Conservation (phyloP, 64 coral and sea anemone species). For the Anthopleura sola region DNA sequence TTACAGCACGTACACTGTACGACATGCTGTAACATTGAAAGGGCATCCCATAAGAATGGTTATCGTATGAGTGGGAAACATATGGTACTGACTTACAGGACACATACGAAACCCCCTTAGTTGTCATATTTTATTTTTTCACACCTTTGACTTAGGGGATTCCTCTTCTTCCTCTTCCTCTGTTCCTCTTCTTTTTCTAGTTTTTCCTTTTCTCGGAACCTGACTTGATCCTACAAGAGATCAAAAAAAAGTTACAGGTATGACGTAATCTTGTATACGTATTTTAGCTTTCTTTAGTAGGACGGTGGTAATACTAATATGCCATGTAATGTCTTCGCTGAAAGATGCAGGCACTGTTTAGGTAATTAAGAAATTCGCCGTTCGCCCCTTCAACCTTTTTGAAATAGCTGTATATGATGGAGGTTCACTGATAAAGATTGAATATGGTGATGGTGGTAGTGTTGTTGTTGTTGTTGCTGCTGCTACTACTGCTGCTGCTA, state of each 20-base stretch:
- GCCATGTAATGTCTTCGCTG: too few relatives aligned
- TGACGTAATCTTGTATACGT: not conserved
- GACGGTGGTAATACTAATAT: not conserved
- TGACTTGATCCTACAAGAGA: not conserved
- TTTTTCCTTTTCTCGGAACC: not conserved
- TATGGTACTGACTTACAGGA: too few relatives aligned
- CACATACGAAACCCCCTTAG: too few relatives aligned
- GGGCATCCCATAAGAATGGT: too few relatives aligned
- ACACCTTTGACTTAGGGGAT: constrained; percentile 46
- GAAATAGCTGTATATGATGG: too few relatives aligned
- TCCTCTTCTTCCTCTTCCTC: constrained; percentile 28
- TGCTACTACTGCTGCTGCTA: not conserved
- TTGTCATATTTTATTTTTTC: not conserved
- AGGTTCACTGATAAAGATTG: not conserved
- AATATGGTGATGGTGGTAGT: not conserved
- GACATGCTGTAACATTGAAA: too few relatives aligned
- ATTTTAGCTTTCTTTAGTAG: not conserved
- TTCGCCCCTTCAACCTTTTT: too few relatives aligned
- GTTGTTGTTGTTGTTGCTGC: not conserved
- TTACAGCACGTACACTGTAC: too few relatives aligned
- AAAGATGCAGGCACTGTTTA: too few relatives aligned
- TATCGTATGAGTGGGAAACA: too few relatives aligned
- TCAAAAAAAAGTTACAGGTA: not conserved
- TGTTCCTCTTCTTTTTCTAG: not conserved
- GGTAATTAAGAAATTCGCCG: too few relatives aligned